Percentiles rank a stretch among this genome's conserved stretches.
Conservation (phyloP, 1,140 invertebrate genomes). For the Palaemon carinicauda region DNA sequence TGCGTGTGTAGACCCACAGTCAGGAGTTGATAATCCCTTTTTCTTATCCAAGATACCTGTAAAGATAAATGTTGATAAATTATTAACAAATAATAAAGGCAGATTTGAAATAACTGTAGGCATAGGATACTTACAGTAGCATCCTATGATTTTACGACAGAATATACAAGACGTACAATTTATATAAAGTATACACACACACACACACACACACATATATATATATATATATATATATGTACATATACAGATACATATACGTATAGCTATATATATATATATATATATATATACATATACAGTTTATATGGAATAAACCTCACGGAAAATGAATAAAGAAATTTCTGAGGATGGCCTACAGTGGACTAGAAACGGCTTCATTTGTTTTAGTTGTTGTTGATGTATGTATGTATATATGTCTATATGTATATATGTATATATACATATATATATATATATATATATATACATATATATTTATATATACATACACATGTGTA, state of each 20-base stretch:
- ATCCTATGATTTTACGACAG: no score
- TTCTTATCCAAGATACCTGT: conserved; percentile 63
- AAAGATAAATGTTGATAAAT: background rate
- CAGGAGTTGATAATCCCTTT: conserved; percentile 81
- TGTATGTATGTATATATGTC: background rate
- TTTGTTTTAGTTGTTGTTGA: no score
- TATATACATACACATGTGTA: background rate
- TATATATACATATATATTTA: background rate
- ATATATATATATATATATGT: background rate
- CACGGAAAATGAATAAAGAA: no score
- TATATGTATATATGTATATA: background rate
- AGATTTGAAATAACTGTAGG: background rate
- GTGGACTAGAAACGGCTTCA: no score
- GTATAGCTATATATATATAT: background rate
- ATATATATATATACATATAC: background rate
- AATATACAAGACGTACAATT: no score
- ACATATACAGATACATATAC: background rate
- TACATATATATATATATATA: background rate
- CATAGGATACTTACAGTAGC: no score
- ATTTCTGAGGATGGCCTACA: no score
- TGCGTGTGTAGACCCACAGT: conserved; percentile 84
- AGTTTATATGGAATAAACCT: no score
- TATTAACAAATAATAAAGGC: background rate
- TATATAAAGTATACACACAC: background rate
- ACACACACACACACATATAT: background rate